These are phyloP conservation scores for Porites divaricata DNA, from an alignment of 92 coral and sea anemone species.

Conservation along the genomic window DNA sequence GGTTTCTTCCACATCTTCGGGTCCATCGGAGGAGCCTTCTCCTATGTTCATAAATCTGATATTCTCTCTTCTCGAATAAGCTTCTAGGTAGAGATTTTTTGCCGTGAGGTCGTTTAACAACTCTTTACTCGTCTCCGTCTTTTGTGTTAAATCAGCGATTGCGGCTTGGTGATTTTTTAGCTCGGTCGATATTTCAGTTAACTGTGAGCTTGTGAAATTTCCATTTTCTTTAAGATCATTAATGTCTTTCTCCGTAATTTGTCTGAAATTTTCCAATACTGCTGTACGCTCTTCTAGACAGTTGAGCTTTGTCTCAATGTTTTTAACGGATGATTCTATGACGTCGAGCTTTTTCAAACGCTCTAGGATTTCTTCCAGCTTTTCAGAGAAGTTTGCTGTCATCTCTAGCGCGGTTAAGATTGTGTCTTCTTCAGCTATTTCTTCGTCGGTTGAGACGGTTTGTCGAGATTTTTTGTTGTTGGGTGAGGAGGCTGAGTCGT, in stretches of 20 bases:
- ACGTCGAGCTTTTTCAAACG: not conserved
- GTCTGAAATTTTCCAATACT: not conserved
- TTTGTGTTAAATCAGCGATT: not conserved
- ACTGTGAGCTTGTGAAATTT: not conserved
- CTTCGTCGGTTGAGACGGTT: too few species aligned
- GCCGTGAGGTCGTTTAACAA: not conserved
- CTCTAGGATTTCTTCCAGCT: too few species aligned
- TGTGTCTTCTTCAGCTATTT: too few species aligned
- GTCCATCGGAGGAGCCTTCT: too few species aligned
- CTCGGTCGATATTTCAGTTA: not conserved
- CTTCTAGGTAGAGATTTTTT: slow-evolving; percentile 3
- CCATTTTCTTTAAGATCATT: slow-evolving; percentile 1
- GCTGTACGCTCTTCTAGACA: not conserved
- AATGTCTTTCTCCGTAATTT: not conserved
- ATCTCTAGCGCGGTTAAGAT: not conserved
- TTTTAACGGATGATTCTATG: not conserved
- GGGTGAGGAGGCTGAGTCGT: too few species aligned
- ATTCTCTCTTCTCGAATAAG: not conserved
- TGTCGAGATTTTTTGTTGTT: too few species aligned
- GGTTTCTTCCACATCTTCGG: not conserved
- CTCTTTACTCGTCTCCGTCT: not conserved
- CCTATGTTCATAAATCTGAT: too few species aligned
- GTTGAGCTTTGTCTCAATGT: not conserved
- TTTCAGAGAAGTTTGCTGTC: too few species aligned
- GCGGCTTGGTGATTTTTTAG: not conserved